Percentiles rank a stretch among this genome's conserved stretches.
Conservation (phyloP, 2,113 vertebrate species). For the Microcebus murinus region DNA sequence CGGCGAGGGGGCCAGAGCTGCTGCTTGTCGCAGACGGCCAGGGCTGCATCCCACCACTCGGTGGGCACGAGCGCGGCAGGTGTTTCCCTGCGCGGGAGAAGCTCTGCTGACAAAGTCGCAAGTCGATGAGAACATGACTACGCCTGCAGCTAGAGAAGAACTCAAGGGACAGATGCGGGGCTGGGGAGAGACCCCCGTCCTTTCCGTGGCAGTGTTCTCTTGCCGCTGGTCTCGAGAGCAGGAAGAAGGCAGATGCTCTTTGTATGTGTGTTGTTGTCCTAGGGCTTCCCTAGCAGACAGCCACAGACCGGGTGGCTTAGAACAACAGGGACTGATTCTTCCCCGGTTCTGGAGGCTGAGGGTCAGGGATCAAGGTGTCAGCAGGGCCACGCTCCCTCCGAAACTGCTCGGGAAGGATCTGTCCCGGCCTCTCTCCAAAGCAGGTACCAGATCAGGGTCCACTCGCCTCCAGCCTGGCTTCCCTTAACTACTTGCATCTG, state of each 20-base stretch:
- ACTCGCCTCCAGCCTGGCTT: background rate
- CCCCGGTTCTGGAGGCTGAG: background rate
- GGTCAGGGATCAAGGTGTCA: background rate
- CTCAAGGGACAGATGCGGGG: background rate
- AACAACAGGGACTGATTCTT: background rate
- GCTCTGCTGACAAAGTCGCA: background rate
- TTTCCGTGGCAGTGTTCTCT: too few relatives aligned
- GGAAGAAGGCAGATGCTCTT: background rate
- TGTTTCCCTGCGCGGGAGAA: background rate
- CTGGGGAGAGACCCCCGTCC: background rate
- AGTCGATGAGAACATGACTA: background rate
- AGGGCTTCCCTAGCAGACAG: background rate
- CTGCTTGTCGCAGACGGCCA: background rate
- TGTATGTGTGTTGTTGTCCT: background rate
- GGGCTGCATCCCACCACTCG: background rate
- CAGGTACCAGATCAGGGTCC: background rate
- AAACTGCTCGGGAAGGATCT: background rate
- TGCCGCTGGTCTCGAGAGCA: background rate
- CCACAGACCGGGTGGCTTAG: background rate
- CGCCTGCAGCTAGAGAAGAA: background rate
- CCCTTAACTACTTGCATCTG: background rate
- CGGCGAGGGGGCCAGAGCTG: background rate
- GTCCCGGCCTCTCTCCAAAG: background rate
- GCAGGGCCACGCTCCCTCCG: background rate
- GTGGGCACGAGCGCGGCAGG: background rate